phyloP scores from a whole-genome alignment of 2,797 vertebrate species.

The Benthosema pterotum region DNA sequence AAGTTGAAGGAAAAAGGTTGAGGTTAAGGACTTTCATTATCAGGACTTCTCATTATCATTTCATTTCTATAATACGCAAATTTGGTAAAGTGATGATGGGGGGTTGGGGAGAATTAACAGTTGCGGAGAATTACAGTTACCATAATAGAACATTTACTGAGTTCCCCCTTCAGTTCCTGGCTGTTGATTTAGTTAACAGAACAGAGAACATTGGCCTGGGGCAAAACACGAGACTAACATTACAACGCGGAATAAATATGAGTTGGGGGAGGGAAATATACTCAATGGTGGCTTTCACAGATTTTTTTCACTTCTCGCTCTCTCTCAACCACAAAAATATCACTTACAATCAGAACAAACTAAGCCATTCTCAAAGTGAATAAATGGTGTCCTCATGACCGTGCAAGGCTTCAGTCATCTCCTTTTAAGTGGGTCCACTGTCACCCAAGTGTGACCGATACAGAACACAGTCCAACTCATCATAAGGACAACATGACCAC shows the following conservation, averaged over 20 bases:
- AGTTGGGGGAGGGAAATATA: neutral
- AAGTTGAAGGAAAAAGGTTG: too few relatives aligned
- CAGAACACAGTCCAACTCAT: constrained; percentile 11
- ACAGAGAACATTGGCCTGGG: neutral
- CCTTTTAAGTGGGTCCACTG: neutral
- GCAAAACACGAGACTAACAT: constrained; percentile 11
- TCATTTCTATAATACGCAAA: constrained; percentile 33
- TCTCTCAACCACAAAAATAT: too few relatives aligned
- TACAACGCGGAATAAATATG: constrained; percentile 8
- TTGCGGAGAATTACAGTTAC: constrained; percentile 11
- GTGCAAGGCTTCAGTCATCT: too few relatives aligned
- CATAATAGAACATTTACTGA: constrained; percentile 24
- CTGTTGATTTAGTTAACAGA: neutral
- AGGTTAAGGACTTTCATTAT: too few relatives aligned
- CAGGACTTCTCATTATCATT: too few relatives aligned
- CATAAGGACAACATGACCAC: constrained; percentile 13
- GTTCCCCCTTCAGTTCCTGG: constrained; percentile 7
- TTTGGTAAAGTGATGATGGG: constrained; percentile 23
- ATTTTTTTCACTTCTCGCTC: too few relatives aligned
- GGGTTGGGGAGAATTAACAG: constrained; percentile 29
- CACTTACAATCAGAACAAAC: neutral
- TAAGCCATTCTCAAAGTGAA: neutral
- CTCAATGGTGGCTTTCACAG: too few relatives aligned
- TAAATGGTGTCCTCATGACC: neutral
- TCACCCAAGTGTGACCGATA: constrained; percentile 22